Percentiles rank a stretch among this genome's conserved stretches.
Conservation (phyloP, 1,140 invertebrate genomes). For the Drosophila kurseongensis region DNA sequence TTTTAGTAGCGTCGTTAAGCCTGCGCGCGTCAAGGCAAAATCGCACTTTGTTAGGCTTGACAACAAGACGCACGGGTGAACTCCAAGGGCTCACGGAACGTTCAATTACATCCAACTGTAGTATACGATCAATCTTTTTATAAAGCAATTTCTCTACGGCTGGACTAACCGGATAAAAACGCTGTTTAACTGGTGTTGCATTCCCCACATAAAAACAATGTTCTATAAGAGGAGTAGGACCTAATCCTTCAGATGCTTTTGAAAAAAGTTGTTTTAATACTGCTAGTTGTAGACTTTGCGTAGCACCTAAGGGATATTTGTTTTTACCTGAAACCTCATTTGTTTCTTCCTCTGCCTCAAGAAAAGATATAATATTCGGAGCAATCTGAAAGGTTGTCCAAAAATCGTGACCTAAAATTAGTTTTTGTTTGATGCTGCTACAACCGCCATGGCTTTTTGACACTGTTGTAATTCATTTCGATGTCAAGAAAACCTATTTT, state of each 20-base stretch:
- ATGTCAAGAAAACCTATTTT: not conserved
- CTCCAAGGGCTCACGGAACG: not conserved
- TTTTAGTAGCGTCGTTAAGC: not conserved
- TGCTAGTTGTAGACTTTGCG: not conserved
- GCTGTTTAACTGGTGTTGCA: not conserved
- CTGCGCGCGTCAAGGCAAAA: slow-evolving; percentile 2
- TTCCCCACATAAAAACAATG: not conserved
- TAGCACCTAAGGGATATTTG: too few species aligned
- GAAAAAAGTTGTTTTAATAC: not conserved
- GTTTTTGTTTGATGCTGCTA: slow-evolving; percentile 3
- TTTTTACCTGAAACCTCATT: not conserved
- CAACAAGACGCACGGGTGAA: not conserved
- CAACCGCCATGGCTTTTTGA: not conserved
- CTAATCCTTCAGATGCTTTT: not conserved
- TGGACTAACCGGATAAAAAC: not conserved
- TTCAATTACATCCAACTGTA: not conserved
- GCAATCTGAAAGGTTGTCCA: slow-evolving; percentile 3
- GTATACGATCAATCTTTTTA: not conserved
- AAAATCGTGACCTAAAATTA: slow-evolving; percentile 7
- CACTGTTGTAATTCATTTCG: not conserved
- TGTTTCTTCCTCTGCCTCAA: not conserved
- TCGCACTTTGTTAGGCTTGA: not conserved
- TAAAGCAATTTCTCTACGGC: not conserved
- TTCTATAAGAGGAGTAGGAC: not conserved
- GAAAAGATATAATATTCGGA: slow-evolving; percentile 4